phyloP scores from a whole-genome alignment of 2,113 vertebrate species.

The Tachysurus vachellii region DNA sequence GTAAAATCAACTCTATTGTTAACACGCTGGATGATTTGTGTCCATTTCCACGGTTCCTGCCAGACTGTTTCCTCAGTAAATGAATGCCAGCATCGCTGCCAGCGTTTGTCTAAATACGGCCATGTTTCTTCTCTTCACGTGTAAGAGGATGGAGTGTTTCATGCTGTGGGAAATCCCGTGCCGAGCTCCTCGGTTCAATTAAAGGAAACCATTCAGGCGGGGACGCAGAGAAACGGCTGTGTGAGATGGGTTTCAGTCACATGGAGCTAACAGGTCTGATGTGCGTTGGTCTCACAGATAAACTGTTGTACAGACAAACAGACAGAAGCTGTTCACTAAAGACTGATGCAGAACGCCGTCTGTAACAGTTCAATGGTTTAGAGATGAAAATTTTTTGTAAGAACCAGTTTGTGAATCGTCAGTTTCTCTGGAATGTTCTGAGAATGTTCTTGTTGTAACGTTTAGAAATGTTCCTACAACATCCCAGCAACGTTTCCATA shows the following conservation, averaged over 20 bases:
- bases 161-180: conserved; percentile 19
- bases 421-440: not conserved
- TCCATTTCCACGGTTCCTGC: conserved; percentile 13
- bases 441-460: not conserved
- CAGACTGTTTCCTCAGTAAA: conserved; percentile 23
- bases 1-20: conserved; percentile 14
- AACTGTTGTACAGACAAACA: not conserved
- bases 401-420: not conserved
- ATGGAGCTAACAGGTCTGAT: conserved; percentile 38
- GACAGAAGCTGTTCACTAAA: not conserved
- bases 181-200: conserved; percentile 25
- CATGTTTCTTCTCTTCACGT: conserved; percentile 9
- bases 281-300: conserved; percentile 28
- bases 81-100: not conserved
- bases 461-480: not conserved
- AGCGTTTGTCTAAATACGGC: conserved; percentile 19
- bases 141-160: not conserved
- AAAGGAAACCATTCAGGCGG: conserved; percentile 19
- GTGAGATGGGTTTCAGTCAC: conserved; percentile 42
- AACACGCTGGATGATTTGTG: not conserved
- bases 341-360: not conserved
- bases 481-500: not conserved
- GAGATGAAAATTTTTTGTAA: too few relatives aligned
- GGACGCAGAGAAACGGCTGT: not conserved
- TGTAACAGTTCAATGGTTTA: not conserved